Evolutionary conservation across 1,140 invertebrate genomes (phyloP).

Genomic region (Drosophila rhopaloa): DNA sequence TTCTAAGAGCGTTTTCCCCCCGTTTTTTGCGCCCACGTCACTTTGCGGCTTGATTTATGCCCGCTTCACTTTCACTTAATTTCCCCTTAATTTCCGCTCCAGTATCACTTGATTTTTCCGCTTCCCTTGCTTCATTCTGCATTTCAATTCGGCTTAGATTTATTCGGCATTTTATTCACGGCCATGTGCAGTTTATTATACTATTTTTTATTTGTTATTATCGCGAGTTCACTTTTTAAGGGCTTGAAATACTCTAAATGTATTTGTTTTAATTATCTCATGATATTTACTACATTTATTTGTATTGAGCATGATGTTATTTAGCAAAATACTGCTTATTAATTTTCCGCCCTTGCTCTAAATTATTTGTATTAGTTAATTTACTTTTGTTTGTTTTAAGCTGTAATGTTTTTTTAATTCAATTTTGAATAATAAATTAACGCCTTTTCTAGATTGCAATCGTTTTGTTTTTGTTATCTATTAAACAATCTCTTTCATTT

Average conservation of each 20-base stretch:
- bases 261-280: slow-evolving; percentile 1
- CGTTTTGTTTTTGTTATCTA: neutral
- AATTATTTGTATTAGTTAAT: too few relatives aligned
- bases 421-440: too few relatives aligned
- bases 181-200: neutral
- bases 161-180: neutral
- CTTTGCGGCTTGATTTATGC: slow-evolving; percentile 39
- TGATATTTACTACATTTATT: neutral
- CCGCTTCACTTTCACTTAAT: slow-evolving; percentile 42
- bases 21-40: neutral
- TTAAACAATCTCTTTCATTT: too few relatives aligned
- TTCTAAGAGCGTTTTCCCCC: neutral
- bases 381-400: neutral
- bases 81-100: slow-evolving; percentile 36
- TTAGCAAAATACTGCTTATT: too few relatives aligned
- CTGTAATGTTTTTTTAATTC: neutral
- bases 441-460: neutral
- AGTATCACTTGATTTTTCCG: slow-evolving; percentile 6
- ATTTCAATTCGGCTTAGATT: neutral
- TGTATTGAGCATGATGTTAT: too few relatives aligned
- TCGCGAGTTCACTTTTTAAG: slow-evolving; percentile 3
- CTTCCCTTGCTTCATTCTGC: neutral
- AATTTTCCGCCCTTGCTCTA: too few relatives aligned
- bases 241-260: neutral
- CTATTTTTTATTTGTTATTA: slow-evolving; percentile 8